Base-by-base conservation (phyloP, 1,140 invertebrate genomes). In the Ceratina australensis region DNA sequence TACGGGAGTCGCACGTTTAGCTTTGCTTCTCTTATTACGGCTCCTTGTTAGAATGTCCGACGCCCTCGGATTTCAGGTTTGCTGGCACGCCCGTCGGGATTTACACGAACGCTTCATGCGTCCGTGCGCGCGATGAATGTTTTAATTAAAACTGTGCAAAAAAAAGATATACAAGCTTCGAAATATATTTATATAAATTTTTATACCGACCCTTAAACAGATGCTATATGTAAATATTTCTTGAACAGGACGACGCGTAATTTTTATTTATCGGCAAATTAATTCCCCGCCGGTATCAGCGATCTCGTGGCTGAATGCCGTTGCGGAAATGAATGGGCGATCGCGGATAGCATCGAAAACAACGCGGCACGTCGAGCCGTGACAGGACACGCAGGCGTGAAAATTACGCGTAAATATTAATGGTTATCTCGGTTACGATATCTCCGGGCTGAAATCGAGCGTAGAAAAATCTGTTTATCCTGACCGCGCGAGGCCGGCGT, bases 351-450 rank as follows among this genome's bases (percentile, higher is more conserved):
- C 47, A 63, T 72, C 71, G 71, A 10, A 3, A 28, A 50, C 18
- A 33, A 33, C 33, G 33, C 33, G 5, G 5, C 33, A 10, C 2
- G 33, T 10, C 33, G 10, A 5, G 33, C 33, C 33, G 10, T 7
- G 33, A 13, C 3, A 12, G 18, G 7, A 20, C 42, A 24, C 8
- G n/a, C n/a, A 28, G 66, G 74, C 57, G 66, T 33, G 66, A 76
- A 73, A 57, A 66, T 78, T 59, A 73, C 61, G 33, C 28, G 56
- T 26, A 76, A 76, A 71, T 60, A 61, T 61, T 24, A 75, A 71
- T 61, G 26, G 54, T 13, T 50, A 60, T 68, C 65, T 47, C 54
- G 18, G 64, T 24, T 15, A 20, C 64, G 73, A 68, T 75, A 68
- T 60, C 33, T 49, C 8, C 12, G 7, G 8, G 24, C 8, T 50